Conservation (phyloP, 2,113 vertebrate genomes). For the Tilapia sparmanii region DNA sequence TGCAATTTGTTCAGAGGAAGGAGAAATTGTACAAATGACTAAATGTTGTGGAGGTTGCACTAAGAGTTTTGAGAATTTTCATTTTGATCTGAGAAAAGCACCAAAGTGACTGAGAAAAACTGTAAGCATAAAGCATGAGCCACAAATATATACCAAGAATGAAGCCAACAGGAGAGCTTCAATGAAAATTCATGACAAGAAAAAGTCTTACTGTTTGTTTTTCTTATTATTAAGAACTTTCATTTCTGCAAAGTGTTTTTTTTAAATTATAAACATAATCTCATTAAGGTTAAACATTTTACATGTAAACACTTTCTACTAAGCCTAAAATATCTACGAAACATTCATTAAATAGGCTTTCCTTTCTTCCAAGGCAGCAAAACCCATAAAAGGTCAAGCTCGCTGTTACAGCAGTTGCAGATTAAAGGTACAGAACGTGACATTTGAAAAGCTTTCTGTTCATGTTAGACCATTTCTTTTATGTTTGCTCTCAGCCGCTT, state of each 20-base stretch:
- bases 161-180: neutral
- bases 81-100: neutral
- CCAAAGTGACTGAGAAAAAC: neutral
- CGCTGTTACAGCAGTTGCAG: neutral
- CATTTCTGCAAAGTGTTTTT: neutral
- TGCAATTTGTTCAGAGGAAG: neutral
- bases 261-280: neutral
- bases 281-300: neutral
- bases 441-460: neutral
- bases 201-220: neutral
- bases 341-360: neutral
- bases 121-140: neutral
- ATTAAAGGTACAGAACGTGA: neutral
- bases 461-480: neutral
- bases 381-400: neutral
- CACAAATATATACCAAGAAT: neutral
- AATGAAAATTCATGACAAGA: neutral
- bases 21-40: neutral
- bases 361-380: neutral
- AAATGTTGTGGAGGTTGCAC: neutral
- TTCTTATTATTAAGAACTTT: neutral
- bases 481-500: neutral
- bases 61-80: neutral
- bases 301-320: neutral
- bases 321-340: neutral